Percentiles rank a stretch among this genome's conserved stretches.
These are phyloP conservation scores for Brenthis daphne DNA, from an alignment of 2,888 invertebrate species.

Conservation along the genomic window DNA sequence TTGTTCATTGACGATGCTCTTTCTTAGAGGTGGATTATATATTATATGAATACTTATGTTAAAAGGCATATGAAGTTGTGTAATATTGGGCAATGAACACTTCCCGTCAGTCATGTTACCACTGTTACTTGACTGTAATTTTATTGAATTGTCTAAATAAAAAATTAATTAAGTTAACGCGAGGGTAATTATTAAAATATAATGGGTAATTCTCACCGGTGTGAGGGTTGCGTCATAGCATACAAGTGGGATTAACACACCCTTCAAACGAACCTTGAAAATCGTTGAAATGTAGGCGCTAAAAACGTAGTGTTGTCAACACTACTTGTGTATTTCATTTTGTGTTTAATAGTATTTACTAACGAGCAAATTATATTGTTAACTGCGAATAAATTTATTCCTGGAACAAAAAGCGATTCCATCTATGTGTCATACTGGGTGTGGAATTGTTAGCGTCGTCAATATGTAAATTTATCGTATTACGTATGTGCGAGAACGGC, in stretches of 20 bases:
- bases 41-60: no score
- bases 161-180: no score
- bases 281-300: background rate
- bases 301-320: conserved; percentile 10
- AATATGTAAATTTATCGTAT: conserved; percentile 32
- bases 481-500: conserved; percentile 45
- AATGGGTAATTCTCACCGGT: conserved; percentile 10
- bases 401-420: conserved; percentile 22
- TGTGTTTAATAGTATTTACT: conserved; percentile 16
- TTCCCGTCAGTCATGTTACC: no score
- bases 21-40: no score
- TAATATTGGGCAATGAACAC: no score
- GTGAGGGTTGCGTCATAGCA: conserved; percentile 17
- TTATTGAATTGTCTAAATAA: no score
- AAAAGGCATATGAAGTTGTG: no score
- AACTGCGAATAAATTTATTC: conserved; percentile 29
- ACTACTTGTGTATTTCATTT: background rate
- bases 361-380: conserved; percentile 23
- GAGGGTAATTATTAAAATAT: background rate
- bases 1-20: no score
- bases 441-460: conserved; percentile 31
- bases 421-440: conserved; percentile 34
- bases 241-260: conserved; percentile 16
- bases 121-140: no score
- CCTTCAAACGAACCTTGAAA: conserved; percentile 5